These are phyloP conservation scores for Regulus satrapa DNA, from an alignment of 2,113 vertebrate species.

Conservation along the genomic window DNA sequence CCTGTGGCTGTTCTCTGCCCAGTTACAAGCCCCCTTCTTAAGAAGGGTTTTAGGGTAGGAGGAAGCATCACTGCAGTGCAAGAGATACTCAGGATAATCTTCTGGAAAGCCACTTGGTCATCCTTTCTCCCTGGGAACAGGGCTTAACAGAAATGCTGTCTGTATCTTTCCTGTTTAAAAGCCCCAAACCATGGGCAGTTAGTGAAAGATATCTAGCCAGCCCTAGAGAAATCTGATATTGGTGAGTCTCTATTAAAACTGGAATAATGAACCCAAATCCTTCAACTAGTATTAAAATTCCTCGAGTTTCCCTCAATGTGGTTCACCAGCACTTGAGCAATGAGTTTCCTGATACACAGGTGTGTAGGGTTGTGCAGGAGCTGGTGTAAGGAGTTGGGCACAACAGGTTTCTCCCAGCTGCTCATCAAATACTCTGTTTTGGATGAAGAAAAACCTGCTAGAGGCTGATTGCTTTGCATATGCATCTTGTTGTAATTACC, in stretches of 20 bases:
- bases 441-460: not conserved
- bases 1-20: fast-evolving
- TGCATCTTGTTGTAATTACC: not conserved
- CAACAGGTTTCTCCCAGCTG: not conserved
- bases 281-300: not conserved
- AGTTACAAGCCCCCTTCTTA: not conserved
- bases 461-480: not conserved
- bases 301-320: not conserved
- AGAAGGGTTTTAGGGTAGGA: not conserved
- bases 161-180: not conserved
- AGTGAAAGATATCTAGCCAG: not conserved
- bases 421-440: not conserved
- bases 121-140: not conserved
- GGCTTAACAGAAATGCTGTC: not conserved
- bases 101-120: not conserved
- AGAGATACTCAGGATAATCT: not conserved
- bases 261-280: not conserved
- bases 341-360: not conserved
- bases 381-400: not conserved
- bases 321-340: not conserved
- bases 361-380: not conserved
- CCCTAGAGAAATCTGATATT: not conserved
- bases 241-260: not conserved
- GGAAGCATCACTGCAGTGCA: not conserved
- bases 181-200: fast-evolving